Conservation (phyloP, 2,888 invertebrate genomes). For the Chrysotoxum bicinctum region DNA sequence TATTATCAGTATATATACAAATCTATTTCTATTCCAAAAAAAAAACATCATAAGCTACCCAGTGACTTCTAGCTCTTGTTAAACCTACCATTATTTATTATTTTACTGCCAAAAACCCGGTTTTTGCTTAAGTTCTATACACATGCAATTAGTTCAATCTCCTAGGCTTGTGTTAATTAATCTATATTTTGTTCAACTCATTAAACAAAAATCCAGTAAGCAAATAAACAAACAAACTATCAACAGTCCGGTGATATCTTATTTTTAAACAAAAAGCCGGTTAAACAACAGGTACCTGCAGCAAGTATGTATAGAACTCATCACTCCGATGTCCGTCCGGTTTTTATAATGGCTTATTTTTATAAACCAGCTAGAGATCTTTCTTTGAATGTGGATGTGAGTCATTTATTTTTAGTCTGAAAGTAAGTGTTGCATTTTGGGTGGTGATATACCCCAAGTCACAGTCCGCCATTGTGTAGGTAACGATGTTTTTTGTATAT, state of each 20-base stretch:
- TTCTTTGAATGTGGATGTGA: constrained; percentile 29
- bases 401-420: constrained; percentile 42
- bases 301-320: background rate
- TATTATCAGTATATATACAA: no score
- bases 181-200: background rate
- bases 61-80: no score
- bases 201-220: background rate
- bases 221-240: background rate
- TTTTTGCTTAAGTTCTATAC: no score
- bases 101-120: no score
- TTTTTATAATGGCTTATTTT: background rate
- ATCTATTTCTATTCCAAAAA: no score
- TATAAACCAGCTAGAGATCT: background rate
- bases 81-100: no score
- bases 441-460: background rate
- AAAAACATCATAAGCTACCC: no score
- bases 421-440: background rate
- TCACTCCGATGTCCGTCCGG: background rate
- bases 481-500: no score
- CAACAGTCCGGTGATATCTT: background rate
- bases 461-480: no score
- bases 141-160: background rate
- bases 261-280: background rate
- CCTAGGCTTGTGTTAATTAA: background rate
- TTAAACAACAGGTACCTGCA: background rate